Percentiles rank a stretch among this genome's conserved stretches.
Conservation (phyloP, 2,113 vertebrate genomes). For the Carassius carassius region DNA sequence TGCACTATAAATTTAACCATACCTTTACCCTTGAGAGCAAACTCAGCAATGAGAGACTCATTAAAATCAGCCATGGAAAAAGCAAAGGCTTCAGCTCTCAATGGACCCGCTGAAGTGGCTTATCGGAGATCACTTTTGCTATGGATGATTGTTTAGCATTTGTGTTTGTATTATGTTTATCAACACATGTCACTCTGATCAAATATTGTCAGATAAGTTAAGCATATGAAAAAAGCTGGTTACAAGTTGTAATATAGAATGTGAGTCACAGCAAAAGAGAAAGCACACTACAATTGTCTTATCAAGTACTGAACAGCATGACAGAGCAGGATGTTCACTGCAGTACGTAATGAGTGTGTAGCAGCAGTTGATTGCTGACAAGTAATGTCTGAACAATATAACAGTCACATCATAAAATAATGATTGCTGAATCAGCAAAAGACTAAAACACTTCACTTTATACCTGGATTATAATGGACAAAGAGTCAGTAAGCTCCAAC, state of each 20-base stretch:
- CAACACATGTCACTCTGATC: background rate
- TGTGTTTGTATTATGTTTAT: background rate
- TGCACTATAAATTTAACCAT: slow-evolving; percentile 41
- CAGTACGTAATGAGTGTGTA: background rate
- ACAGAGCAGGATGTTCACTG: background rate
- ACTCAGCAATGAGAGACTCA: slow-evolving; percentile 39
- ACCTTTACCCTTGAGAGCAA: slow-evolving; percentile 39
- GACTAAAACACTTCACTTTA: background rate
- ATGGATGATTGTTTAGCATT: background rate
- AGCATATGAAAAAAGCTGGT: background rate
- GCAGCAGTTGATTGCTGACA: background rate
- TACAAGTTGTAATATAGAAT: background rate
- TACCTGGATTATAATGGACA: slow-evolving; percentile 13
- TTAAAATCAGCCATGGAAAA: slow-evolving; percentile 30
- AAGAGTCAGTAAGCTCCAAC: background rate
- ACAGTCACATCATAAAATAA: slow-evolving; percentile 14
- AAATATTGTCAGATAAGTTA: slow-evolving; percentile 6
- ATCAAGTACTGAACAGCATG: background rate
- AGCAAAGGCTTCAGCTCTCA: slow-evolving; percentile 23
- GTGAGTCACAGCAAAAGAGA: background rate
- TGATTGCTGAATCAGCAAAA: background rate
- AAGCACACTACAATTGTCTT: background rate
- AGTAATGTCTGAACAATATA: background rate
- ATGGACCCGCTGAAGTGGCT: slow-evolving; percentile 1
- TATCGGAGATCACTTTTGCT: background rate